phyloP scores from a whole-genome alignment of 2,888 invertebrate genomes.

The Dicranocentrus wangi region DNA sequence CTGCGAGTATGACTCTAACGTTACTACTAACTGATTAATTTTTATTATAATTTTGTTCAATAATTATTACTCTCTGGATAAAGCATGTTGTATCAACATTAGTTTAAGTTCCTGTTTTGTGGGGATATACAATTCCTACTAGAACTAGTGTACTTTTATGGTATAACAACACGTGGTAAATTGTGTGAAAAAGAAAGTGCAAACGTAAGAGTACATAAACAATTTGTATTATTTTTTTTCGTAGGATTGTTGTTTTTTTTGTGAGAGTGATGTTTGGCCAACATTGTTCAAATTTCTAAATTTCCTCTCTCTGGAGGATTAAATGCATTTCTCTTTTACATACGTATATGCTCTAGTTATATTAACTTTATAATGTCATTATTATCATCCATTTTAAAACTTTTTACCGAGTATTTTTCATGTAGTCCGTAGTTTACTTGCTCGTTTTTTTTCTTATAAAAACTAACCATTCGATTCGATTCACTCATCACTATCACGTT shows the following conservation, averaged over 20 bases:
- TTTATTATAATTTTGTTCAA: not conserved
- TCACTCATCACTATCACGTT: slow-evolving; percentile 55
- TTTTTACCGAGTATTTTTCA: slow-evolving; percentile 57
- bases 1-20: no score
- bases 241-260: slow-evolving; percentile 19
- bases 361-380: slow-evolving; percentile 49
- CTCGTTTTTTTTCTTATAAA: slow-evolving; percentile 7
- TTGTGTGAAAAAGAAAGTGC: not conserved
- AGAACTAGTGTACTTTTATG: not conserved
- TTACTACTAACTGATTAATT: no score
- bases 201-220: not conserved
- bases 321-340: slow-evolving; percentile 7
- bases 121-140: slow-evolving; percentile 11
- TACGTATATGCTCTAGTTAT: not conserved
- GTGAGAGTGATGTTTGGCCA: slow-evolving; percentile 37
- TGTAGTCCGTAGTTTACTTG: slow-evolving; percentile 23
- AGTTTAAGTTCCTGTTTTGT: slow-evolving; percentile 64
- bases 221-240: not conserved
- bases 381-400: slow-evolving; percentile 38
- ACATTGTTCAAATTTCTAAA: slow-evolving; percentile 21
- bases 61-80: slow-evolving; percentile 55
- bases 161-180: slow-evolving; percentile 4
- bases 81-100: slow-evolving; percentile 65
- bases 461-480: slow-evolving; percentile 37
- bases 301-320: slow-evolving; percentile 15